Evolutionary conservation across 2,113 vertebrate species (phyloP), one percentile per base, ranked within the genome.

Genomic region (Serilophus lunatus): DNA sequence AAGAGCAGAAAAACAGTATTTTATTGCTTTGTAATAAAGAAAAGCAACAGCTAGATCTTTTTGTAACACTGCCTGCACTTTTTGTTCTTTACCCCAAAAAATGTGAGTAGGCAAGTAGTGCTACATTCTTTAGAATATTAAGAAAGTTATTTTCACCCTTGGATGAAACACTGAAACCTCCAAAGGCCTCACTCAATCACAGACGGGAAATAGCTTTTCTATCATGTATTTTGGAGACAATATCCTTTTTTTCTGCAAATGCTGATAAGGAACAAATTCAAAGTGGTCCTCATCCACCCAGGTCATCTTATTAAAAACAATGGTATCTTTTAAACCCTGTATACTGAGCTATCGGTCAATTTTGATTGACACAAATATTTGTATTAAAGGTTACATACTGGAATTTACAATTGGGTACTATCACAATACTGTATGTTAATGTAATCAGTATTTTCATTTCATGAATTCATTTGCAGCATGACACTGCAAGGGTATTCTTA

Each of bases 321-420:
- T 95, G 90, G 93, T 69, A 95, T 96, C 93, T 96, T 86, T 92
- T 92, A 96, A 93, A 93, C 29, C 60, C 80, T 66, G 76, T 86
- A 78, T 81, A 86, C 69, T 81, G 72, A 91, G 90, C 92, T 94
- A 94, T 96, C 81, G 86, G 96, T 95, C 96, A 97, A 95, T 95
- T 96, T 95, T 97, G 96, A 97, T 94, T 97, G 95, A 96, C 97
- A 96, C 94, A 97, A 97, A 97, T 97, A 96, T 97, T 97, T 97
- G 96, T 92, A 96, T 94, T 96, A 97, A 96, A 93, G 95, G 86
- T 95, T 96, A 95, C 95, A 92, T 94, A 65, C 90, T 93, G 90
- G 92, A 96, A 96, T 97, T 96, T 97, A 94, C 92, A 95, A 93
- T 7, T 90, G 96, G 82, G 86, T 86, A 88, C 78, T 93, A 96